Conservation (phyloP, 2,797 vertebrate species). For the Acanthopagrus latus region DNA sequence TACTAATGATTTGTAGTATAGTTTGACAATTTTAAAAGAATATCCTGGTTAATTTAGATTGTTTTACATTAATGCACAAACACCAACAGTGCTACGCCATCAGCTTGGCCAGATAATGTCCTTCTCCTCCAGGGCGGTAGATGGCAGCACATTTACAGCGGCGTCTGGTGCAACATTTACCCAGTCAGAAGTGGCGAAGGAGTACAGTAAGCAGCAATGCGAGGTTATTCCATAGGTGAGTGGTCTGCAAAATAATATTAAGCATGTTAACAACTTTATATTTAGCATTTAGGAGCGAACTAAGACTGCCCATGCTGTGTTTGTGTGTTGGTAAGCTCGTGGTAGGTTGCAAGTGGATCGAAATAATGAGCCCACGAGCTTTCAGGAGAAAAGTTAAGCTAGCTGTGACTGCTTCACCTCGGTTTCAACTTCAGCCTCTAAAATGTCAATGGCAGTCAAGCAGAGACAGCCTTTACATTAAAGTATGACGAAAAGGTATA, state of each 20-base stretch:
- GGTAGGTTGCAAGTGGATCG: neutral
- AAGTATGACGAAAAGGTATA: neutral
- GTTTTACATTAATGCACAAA: neutral
- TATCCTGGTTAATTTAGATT: neutral
- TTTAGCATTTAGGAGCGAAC: neutral
- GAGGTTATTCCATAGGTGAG: constrained; percentile 72
- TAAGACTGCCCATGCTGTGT: fast-evolving
- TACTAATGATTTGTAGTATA: neutral
- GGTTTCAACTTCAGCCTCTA: neutral
- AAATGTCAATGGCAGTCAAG: neutral
- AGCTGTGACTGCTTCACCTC: neutral
- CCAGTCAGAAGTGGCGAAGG: neutral
- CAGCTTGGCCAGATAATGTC: neutral
- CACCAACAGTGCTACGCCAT: too few species aligned
- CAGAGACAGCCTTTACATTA: neutral
- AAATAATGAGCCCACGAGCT: neutral
- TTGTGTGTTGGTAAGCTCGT: neutral
- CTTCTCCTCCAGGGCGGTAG: constrained; percentile 53
- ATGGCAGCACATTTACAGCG: constrained; percentile 52
- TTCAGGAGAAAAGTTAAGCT: constrained; percentile 16
- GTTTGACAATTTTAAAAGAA: neutral
- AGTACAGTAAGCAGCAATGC: constrained; percentile 12
- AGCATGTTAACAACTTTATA: fast-evolving
- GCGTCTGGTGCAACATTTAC: neutral
- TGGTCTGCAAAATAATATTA: neutral